phyloP scores from a whole-genome alignment of 2,113 vertebrate genomes.

The Archocentrus centrarchus region DNA sequence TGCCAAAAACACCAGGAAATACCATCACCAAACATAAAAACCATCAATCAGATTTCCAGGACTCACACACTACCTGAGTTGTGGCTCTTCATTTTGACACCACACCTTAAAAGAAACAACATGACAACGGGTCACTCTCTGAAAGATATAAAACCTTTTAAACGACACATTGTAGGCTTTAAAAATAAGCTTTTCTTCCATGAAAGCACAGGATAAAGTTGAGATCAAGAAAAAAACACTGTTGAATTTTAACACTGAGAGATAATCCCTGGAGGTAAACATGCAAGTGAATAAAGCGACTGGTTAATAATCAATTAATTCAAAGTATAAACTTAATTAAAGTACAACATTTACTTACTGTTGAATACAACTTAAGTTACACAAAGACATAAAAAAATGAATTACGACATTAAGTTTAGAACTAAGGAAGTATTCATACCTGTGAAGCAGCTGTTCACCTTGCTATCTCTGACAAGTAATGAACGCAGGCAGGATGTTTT shows the following conservation, averaged over 20 bases:
- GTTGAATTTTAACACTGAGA: background rate
- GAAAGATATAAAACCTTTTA: conserved; percentile 7
- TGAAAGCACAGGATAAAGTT: background rate
- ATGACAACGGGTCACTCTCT: background rate
- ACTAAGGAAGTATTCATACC: conserved; percentile 29
- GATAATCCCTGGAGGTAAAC: background rate
- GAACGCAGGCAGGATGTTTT: conserved; percentile 4
- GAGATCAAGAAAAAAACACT: background rate
- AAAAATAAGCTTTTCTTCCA: background rate
- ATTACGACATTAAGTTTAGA: background rate
- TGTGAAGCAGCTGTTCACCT: conserved; percentile 23
- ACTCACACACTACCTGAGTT: conserved; percentile 41
- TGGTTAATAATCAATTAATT: background rate
- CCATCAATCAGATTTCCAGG: background rate
- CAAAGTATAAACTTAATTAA: background rate
- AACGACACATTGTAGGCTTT: background rate
- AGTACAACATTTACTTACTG: background rate
- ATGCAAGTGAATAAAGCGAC: background rate
- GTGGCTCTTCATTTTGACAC: conserved; percentile 56
- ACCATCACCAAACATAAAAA: background rate
- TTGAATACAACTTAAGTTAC: background rate
- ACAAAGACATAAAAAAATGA: background rate
- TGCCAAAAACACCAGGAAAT: background rate
- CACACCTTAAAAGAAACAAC: conserved; percentile 43
- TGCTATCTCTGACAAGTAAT: background rate